Conservation (phyloP, 2,888 invertebrate genomes). For the Trachelus troglodyta region DNA sequence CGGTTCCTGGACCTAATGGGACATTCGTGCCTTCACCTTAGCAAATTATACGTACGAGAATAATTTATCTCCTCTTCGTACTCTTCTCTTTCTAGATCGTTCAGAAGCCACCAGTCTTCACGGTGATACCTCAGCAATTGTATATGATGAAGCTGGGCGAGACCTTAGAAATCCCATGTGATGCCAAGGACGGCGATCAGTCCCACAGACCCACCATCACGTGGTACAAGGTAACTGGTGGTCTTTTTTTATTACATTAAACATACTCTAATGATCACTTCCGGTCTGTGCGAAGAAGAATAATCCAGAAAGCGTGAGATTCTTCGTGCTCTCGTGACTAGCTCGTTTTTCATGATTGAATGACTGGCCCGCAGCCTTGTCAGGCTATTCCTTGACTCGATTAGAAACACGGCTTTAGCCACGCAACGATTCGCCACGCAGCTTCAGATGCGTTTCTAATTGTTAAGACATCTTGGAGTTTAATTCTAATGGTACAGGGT, state of each 20-base stretch:
- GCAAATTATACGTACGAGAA: not conserved
- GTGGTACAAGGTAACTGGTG: conserved; percentile 74
- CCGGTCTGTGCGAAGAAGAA: not conserved
- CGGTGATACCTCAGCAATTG: conserved; percentile 81
- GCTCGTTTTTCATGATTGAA: not conserved
- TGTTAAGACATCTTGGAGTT: not conserved
- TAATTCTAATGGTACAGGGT: not conserved
- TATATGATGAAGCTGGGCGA: conserved; percentile 87
- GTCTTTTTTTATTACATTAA: conserved; percentile 14
- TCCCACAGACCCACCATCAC: conserved; percentile 74
- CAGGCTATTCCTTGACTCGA: not conserved
- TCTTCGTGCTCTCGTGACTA: not conserved
- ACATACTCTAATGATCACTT: not conserved
- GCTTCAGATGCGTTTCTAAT: not conserved
- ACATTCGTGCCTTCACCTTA: not conserved
- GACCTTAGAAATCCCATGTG: conserved; percentile 85
- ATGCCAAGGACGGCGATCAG: conserved; percentile 77
- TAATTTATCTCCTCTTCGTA: not conserved
- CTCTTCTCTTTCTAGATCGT: conserved; percentile 69
- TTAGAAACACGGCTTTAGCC: not conserved
- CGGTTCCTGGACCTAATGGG: not conserved
- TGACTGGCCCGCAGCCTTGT: not conserved
- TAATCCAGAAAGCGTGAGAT: not conserved
- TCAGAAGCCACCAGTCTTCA: conserved; percentile 87
- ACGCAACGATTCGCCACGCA: not conserved